phyloP scores from a whole-genome alignment of 2,797 vertebrate genomes.

The Apogon hyalosoma region DNA sequence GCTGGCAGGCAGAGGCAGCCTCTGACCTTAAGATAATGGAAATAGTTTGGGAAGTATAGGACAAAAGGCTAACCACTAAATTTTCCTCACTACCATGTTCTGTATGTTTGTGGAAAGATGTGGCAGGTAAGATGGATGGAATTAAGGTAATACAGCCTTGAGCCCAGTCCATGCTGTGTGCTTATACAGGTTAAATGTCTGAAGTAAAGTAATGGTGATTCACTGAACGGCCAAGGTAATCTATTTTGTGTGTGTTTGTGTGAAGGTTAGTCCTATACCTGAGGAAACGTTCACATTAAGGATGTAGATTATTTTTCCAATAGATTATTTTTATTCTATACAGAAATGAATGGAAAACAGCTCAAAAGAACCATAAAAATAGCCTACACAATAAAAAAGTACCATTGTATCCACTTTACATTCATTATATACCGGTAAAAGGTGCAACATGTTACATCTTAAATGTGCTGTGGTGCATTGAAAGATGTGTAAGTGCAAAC shows the following conservation, averaged over 20 bases:
- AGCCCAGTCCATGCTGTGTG: neutral
- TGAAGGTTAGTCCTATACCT: neutral
- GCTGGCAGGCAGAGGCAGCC: conserved; percentile 63
- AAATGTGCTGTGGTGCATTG: too few relatives aligned
- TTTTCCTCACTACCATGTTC: conserved; percentile 33
- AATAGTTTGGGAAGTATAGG: conserved; percentile 74
- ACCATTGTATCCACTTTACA: too few relatives aligned
- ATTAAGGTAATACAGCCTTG: conserved; percentile 40
- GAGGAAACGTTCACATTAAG: neutral
- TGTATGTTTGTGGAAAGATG: conserved; percentile 29
- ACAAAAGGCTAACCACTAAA: conserved; percentile 62
- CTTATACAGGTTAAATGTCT: conserved; percentile 17
- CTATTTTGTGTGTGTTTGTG: neutral
- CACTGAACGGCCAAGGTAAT: conserved; percentile 2
- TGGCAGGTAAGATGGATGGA: conserved; percentile 55
- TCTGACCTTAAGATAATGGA: conserved; percentile 81
- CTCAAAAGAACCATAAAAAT: too few relatives aligned
- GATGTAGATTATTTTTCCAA: too few relatives aligned
- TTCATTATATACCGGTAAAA: too few relatives aligned
- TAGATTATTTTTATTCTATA: too few relatives aligned
- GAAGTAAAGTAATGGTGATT: conserved; percentile 7
- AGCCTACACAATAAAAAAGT: too few relatives aligned
- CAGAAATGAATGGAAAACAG: too few relatives aligned
- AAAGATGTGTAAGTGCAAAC: too few relatives aligned
- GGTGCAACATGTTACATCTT: too few relatives aligned